Evolutionary conservation across 1,140 invertebrate genomes (phyloP).

Genomic region (Pseudachorutes palmiensis): DNA sequence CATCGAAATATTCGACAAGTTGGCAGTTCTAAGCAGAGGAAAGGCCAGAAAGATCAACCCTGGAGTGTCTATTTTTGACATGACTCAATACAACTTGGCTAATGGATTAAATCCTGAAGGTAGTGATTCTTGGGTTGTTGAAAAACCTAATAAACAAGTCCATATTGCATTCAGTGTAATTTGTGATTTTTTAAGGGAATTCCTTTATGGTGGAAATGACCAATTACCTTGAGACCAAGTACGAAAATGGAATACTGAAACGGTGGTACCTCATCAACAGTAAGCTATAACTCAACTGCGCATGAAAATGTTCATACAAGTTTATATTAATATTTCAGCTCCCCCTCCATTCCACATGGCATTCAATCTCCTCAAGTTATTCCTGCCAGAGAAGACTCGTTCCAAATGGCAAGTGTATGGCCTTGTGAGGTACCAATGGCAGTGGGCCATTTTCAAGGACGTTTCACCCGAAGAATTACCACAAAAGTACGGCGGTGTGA

Average conservation of each 20-base stretch:
- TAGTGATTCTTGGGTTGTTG: background rate
- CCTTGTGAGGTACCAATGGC: background rate
- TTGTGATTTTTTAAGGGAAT: background rate
- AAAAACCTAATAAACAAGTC: background rate
- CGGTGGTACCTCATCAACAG: constrained; percentile 5
- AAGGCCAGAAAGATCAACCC: background rate
- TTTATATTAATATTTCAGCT: background rate
- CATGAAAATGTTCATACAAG: no score
- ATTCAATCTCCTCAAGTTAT: background rate
- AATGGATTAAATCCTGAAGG: background rate
- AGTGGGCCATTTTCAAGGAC: background rate
- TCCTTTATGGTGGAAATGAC: constrained; percentile 5
- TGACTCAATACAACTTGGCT: background rate
- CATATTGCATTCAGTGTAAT: background rate
- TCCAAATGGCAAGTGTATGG: background rate
- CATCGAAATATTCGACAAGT: background rate
- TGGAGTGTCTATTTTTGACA: background rate
- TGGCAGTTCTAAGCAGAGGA: background rate
- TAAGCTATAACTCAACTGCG: no score
- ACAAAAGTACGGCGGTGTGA: background rate
- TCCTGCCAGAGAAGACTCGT: background rate
- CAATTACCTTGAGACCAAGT: background rate
- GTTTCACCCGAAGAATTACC: background rate
- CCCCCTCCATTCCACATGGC: background rate
- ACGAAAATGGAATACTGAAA: background rate